Conservation (phyloP, 1,140 invertebrate genomes). For the Drosophila truncata region DNA sequence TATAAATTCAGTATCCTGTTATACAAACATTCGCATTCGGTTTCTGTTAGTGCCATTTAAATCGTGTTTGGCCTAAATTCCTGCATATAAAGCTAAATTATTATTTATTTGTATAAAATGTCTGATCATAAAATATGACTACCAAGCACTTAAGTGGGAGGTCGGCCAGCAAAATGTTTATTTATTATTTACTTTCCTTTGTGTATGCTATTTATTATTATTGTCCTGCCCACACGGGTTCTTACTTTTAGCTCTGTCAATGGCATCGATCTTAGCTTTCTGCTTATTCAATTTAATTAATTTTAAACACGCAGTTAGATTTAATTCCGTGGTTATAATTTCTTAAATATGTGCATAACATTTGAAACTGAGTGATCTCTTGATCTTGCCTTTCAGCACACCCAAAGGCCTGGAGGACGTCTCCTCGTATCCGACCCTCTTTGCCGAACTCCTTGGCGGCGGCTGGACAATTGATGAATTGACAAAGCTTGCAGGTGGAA, state of each 20-base stretch:
- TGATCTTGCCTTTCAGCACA: constrained; percentile 87
- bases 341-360: constrained; percentile 14
- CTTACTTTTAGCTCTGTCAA: not conserved
- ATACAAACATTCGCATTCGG: not conserved
- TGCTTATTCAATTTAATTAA: constrained; percentile 36
- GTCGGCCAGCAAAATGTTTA: constrained; percentile 49
- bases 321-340: constrained; percentile 39
- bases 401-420: constrained; percentile 95
- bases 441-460: constrained; percentile 92
- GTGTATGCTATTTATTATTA: constrained; percentile 58
- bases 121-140: constrained; percentile 65
- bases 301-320: constrained; percentile 32
- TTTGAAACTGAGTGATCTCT: not conserved
- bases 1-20: too few species aligned
- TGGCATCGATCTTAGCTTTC: constrained; percentile 4
- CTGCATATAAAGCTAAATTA: constrained; percentile 65
- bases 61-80: constrained; percentile 57
- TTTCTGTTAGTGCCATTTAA: constrained; percentile 61
- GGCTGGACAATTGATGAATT: constrained; percentile 93
- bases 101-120: constrained; percentile 74
- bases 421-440: constrained; percentile 94
- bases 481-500: constrained; percentile 94
- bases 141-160: constrained; percentile 47
- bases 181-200: constrained; percentile 77
- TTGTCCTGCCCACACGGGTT: constrained; percentile 7